phyloP scores from a whole-genome alignment of 2,888 invertebrate genomes.

The Drosophila putrida region DNA sequence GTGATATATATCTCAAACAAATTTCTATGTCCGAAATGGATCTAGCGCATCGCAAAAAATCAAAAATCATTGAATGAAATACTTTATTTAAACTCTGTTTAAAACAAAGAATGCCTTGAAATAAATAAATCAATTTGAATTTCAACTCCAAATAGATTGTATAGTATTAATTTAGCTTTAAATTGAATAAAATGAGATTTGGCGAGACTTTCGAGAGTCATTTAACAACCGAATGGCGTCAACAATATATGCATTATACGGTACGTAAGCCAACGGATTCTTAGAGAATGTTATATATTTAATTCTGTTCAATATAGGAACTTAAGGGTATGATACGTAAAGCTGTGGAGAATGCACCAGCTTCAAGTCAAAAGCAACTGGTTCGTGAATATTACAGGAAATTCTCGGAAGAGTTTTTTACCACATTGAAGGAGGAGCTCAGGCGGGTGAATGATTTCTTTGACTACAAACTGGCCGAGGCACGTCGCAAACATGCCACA shows the following conservation, averaged over 20 bases:
- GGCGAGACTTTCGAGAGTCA: conserved; percentile 97
- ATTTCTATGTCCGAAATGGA: neutral
- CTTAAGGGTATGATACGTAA: conserved; percentile 96
- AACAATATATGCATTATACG: conserved; percentile 96
- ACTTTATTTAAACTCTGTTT: neutral
- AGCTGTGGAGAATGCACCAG: conserved; percentile 94
- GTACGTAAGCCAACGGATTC: conserved; percentile 77
- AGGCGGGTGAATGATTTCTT: conserved; percentile 98
- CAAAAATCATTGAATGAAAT: neutral
- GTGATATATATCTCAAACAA: conserved; percentile 87
- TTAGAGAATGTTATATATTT: neutral
- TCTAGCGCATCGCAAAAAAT: neutral
- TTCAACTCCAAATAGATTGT: conserved; percentile 89
- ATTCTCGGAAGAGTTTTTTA: conserved; percentile 96
- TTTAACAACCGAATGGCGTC: conserved; percentile 99
- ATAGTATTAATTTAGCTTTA: conserved; percentile 82
- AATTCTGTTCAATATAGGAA: conserved; percentile 79
- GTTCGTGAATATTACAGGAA: conserved; percentile 72
- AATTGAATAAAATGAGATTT: conserved; percentile 92
- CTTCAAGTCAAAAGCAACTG: conserved; percentile 86
- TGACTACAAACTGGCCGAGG: conserved; percentile 97
- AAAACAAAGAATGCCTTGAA: neutral
- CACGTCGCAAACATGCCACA: conserved; percentile 95
- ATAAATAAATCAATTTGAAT: neutral
- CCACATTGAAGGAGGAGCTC: conserved; percentile 95